A percentile compares a stretch with the other conserved stretches of the same genome.
Evolutionary conservation across 2,113 vertebrate species (phyloP).

Genomic region (Rhynchopsitta pachyrhyncha): DNA sequence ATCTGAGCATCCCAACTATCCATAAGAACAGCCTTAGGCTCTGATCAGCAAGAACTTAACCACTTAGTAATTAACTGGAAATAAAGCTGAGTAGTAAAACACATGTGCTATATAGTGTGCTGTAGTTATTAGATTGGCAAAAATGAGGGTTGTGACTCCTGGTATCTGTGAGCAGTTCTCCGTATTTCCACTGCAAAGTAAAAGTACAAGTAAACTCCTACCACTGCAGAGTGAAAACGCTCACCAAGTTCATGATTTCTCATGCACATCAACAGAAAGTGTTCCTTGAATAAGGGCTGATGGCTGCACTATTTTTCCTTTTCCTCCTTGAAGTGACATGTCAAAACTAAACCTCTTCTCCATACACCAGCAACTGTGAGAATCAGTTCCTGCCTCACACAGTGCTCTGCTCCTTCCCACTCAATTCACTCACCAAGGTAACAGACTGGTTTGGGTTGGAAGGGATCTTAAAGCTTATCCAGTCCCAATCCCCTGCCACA

Average conservation of each 20-base stretch:
- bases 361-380: not conserved
- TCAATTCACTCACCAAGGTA: not conserved
- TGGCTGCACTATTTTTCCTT: not conserved
- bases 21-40: not conserved
- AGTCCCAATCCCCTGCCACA: not conserved
- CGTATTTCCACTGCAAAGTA: not conserved
- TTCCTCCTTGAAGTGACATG: not conserved
- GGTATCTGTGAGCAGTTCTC: not conserved
- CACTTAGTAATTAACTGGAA: not conserved
- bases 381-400: not conserved
- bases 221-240: not conserved
- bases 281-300: not conserved
- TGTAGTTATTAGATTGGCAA: not conserved
- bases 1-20: not conserved
- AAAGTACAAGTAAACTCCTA: not conserved
- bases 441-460: not conserved
- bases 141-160: not conserved
- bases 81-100: not conserved
- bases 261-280: not conserved
- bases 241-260: not conserved
- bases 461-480: not conserved
- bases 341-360: not conserved
- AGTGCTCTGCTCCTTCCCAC: not conserved
- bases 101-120: not conserved
- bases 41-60: not conserved